These are phyloP conservation scores for Tinea pellionella DNA, from an alignment of 2,888 invertebrate genomes.

Conservation along the genomic window DNA sequence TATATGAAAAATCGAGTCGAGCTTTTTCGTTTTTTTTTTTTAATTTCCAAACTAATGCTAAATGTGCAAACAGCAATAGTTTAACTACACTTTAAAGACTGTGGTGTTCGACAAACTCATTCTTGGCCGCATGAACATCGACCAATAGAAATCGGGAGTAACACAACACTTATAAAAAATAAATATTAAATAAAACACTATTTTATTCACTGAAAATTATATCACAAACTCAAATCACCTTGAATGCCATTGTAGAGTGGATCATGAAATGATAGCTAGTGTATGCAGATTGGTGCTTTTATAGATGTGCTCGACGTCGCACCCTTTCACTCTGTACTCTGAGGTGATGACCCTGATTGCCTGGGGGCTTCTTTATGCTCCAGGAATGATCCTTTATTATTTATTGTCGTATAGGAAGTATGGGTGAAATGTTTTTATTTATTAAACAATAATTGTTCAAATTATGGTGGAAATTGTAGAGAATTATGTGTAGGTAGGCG, in stretches of 20 bases:
- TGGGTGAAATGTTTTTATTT: too few relatives aligned
- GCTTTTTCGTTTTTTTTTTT: neutral
- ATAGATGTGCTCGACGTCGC: conserved; percentile 46
- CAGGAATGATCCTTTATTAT: conserved; percentile 16
- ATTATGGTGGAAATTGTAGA: too few relatives aligned
- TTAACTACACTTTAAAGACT: too few relatives aligned
- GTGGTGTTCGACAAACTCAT: too few relatives aligned
- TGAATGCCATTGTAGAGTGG: conserved; percentile 58
- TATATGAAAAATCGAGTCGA: neutral
- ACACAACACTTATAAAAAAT: too few relatives aligned
- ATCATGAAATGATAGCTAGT: conserved; percentile 49
- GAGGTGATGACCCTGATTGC: conserved; percentile 46
- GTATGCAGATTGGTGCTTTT: conserved; percentile 48
- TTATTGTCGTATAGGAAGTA: too few relatives aligned
- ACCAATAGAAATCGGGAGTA: too few relatives aligned
- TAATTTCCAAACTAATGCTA: too few relatives aligned
- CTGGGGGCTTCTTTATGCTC: conserved; percentile 35
- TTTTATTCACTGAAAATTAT: neutral
- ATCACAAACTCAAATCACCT: conserved; percentile 32
- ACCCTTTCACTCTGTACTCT: conserved; percentile 52
- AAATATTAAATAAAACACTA: neutral
- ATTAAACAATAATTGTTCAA: too few relatives aligned
- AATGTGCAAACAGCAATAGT: too few relatives aligned
- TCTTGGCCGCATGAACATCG: too few relatives aligned
- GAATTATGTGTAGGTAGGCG: too few relatives aligned